Percentiles rank a stretch among this genome's conserved stretches.
Conservation (phyloP, 2,113 vertebrate species). For the Vulpes ferrilata region DNA sequence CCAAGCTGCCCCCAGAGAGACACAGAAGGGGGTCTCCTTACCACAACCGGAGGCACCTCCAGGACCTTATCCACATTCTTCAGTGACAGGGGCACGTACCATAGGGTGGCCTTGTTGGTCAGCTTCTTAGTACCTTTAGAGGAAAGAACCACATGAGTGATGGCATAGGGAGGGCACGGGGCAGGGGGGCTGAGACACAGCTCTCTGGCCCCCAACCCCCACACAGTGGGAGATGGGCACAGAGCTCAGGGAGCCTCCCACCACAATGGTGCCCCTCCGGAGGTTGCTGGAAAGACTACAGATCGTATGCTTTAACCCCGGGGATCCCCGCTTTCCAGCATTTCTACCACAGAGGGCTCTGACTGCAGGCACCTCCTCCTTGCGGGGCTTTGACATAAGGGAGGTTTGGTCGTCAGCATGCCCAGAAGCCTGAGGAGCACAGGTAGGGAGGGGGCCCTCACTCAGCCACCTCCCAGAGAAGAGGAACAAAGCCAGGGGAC, state of each 20-base stretch:
- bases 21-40: conserved; percentile 77
- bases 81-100: conserved; percentile 96
- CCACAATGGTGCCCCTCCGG: not conserved
- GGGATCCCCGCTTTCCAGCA: not conserved
- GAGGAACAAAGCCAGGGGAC: not conserved
- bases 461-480: not conserved
- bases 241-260: not conserved
- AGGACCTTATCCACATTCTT: conserved; percentile 94
- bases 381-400: not conserved
- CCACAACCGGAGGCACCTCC: conserved; percentile 96
- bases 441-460: not conserved
- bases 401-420: not conserved
- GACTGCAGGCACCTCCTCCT: not conserved
- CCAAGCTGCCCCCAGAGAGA: too few relatives aligned
- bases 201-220: not conserved
- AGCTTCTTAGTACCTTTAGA: conserved; percentile 92
- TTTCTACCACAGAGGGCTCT: not conserved
- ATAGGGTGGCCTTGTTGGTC: conserved; percentile 95
- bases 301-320: not conserved
- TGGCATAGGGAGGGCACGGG: accelerated
- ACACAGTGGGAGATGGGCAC: accelerated
- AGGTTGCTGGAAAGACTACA: not conserved
- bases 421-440: not conserved
- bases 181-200: too few relatives aligned
- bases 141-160: conserved; percentile 52